These are phyloP conservation scores for Trinectes maculatus DNA, from an alignment of 2,113 vertebrate species.

Conservation along the genomic window DNA sequence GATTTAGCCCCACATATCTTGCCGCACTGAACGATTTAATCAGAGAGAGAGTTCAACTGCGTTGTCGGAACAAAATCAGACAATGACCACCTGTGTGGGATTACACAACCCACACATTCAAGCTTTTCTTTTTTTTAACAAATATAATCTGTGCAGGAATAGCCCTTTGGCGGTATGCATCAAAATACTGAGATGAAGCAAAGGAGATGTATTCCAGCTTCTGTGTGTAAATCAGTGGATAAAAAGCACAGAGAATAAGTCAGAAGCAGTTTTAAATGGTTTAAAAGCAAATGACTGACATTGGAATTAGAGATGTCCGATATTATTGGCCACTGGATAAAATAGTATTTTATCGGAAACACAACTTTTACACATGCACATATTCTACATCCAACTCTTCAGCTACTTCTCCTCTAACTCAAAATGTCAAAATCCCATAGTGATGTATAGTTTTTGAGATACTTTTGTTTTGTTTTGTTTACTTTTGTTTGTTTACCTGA, in stretches of 20 bases:
- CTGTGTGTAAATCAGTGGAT: conserved; percentile 56
- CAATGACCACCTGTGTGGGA: conserved; percentile 63
- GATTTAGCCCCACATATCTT: conserved; percentile 67
- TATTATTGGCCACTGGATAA: no score
- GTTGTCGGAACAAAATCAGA: conserved; percentile 49
- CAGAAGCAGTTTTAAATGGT: conserved; percentile 23
- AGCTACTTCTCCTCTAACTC: no score
- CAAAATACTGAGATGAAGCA: conserved; percentile 49
- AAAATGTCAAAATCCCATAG: no score
- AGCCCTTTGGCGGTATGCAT: conserved; percentile 58
- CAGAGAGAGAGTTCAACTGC: conserved; percentile 57
- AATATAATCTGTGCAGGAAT: conserved; percentile 64
- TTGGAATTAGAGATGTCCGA: no score
- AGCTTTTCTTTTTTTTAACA: conserved; percentile 27
- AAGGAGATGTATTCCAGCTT: conserved; percentile 50
- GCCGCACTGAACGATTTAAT: conserved; percentile 66
- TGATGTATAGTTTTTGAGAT: no score
- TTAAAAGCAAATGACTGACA: conserved; percentile 19
- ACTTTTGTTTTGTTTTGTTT: no score
- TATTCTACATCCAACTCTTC: no score
- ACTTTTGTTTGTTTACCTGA: no score
- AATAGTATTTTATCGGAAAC: no score
- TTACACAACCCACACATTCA: conserved; percentile 60
- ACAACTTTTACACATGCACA: no score
- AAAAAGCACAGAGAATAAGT: conserved; percentile 38